These are phyloP conservation scores for Halictus rubicundus DNA, from an alignment of 1,140 invertebrate species.

Conservation along the genomic window DNA sequence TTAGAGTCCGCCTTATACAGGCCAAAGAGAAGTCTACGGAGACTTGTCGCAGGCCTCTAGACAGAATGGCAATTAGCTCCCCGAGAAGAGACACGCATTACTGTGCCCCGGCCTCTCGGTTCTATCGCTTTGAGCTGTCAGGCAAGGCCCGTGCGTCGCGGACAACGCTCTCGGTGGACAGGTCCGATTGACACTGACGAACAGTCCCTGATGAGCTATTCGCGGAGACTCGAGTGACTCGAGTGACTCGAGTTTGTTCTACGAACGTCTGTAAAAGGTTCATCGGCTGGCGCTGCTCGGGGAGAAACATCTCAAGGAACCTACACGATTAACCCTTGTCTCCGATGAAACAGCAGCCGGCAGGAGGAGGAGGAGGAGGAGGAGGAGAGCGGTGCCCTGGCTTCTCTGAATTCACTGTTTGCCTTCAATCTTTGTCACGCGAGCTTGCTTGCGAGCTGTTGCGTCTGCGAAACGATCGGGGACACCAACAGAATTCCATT, in stretches of 20 bases:
- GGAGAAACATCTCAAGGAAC: neutral
- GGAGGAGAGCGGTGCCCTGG: too few relatives aligned
- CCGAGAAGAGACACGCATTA: constrained; percentile 24
- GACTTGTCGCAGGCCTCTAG: constrained; percentile 26
- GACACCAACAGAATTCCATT: neutral
- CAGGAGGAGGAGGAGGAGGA: too few relatives aligned
- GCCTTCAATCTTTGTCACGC: constrained; percentile 1
- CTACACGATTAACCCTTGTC: constrained; percentile 1
- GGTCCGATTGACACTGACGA: constrained; percentile 3
- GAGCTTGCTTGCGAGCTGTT: neutral
- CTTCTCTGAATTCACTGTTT: neutral
- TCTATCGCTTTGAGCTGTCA: constrained; percentile 3
- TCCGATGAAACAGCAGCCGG: too few relatives aligned
- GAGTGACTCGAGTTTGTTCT: constrained; percentile 1
- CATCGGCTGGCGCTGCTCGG: neutral
- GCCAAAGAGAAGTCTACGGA: constrained; percentile 24
- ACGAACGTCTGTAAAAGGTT: constrained; percentile 5
- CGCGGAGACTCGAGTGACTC: neutral
- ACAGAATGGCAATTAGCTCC: constrained; percentile 46
- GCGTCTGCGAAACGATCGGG: neutral
- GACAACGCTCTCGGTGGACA: neutral
- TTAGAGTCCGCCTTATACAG: too few relatives aligned
- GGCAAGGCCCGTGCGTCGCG: neutral
- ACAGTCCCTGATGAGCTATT: constrained; percentile 3
- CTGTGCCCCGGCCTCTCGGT: neutral